Evolutionary conservation across 2,113 vertebrate species (phyloP).

Genomic region (Anoura caudifer): DNA sequence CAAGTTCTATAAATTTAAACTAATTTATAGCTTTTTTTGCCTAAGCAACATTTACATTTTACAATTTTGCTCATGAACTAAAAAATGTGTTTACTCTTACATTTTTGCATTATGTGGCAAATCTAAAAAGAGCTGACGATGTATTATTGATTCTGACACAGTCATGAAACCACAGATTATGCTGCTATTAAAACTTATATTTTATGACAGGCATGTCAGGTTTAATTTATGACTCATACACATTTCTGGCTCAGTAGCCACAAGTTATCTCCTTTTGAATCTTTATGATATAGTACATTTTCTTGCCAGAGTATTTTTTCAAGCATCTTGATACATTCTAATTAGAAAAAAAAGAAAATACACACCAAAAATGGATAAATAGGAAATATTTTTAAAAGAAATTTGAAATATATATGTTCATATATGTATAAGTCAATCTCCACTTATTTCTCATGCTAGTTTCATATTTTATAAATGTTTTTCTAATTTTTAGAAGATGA

Average conservation of each 20-base stretch:
- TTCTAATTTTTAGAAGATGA: conserved; percentile 24
- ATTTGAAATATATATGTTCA: background rate
- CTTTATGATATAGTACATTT: conserved; percentile 68
- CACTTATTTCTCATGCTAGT: background rate
- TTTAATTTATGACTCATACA: conserved; percentile 79
- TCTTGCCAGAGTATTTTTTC: conserved; percentile 56
- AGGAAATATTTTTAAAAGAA: conserved; percentile 32
- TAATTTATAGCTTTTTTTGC: background rate
- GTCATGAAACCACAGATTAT: conserved; percentile 81
- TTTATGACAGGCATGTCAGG: conserved; percentile 83
- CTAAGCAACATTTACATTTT: conserved; percentile 46
- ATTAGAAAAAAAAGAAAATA: background rate
- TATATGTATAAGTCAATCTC: background rate
- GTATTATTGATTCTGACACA: conserved; percentile 82
- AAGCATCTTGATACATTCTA: conserved; percentile 34
- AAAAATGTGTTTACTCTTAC: conserved; percentile 71
- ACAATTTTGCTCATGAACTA: conserved; percentile 35
- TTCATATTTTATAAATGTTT: conserved; percentile 22
- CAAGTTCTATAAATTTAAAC: conserved; percentile 1
- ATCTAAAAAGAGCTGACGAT: conserved; percentile 64
- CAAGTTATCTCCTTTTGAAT: conserved; percentile 78
- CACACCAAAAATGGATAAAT: conserved; percentile 6
- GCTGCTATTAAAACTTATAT: conserved; percentile 79
- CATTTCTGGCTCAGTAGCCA: conserved; percentile 75
- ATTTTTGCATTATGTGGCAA: conserved; percentile 57